Evolutionary conservation across 2,888 invertebrate species (phyloP).

Genomic region (Romanomermis culicivorax): DNA sequence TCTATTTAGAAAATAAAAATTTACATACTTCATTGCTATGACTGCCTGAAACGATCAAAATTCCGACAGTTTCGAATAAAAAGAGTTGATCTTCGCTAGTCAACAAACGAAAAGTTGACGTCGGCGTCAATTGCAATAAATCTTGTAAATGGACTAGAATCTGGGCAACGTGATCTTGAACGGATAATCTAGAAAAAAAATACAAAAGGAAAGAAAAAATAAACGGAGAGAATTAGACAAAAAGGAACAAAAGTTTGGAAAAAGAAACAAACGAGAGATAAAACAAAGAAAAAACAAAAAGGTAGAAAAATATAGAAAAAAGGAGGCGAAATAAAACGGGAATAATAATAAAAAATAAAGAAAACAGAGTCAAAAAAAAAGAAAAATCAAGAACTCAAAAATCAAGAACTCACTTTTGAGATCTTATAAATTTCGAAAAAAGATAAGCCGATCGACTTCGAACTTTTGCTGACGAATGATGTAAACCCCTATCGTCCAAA

Average conservation of each 20-base stretch:
- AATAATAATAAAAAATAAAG: no score
- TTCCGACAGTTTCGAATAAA: constrained; percentile 38
- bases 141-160: constrained; percentile 36
- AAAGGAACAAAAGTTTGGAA: constrained; percentile 6
- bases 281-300: constrained; percentile 15
- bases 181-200: constrained; percentile 25
- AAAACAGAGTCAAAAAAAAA: constrained; percentile 1
- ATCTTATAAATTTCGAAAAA: constrained; percentile 38
- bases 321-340: neutral
- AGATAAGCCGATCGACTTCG: constrained; percentile 38
- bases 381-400: constrained; percentile 14
- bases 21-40: constrained; percentile 31
- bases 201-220: neutral
- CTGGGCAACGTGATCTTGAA: constrained; percentile 33
- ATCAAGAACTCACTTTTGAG: constrained; percentile 32
- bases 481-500: constrained; percentile 36
- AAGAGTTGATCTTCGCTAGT: constrained; percentile 38
- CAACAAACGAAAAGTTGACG: constrained; percentile 28
- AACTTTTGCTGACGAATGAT: constrained; percentile 33
- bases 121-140: constrained; percentile 33
- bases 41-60: constrained; percentile 36
- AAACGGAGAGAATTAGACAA: no score
- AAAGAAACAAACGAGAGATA: constrained; percentile 10
- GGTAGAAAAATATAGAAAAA: constrained; percentile 3
- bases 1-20: neutral